Percentiles rank a stretch among this genome's conserved stretches.
These are phyloP conservation scores for Perithous albicinctus DNA, from an alignment of 2,888 invertebrate genomes.

Conservation along the genomic window DNA sequence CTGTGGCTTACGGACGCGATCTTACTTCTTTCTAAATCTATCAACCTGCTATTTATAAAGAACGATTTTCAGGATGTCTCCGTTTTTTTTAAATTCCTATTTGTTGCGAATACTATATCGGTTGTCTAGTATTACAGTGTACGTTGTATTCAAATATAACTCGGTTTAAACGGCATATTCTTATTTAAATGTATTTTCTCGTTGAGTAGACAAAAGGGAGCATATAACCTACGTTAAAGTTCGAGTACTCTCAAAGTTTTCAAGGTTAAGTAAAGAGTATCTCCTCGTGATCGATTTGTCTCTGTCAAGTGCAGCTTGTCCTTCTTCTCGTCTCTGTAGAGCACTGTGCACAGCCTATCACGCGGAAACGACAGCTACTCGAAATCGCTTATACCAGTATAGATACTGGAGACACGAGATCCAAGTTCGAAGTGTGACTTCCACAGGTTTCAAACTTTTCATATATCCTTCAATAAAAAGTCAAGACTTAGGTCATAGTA, in stretches of 20 bases:
- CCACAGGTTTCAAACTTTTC: background rate
- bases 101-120: background rate
- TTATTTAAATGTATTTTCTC: too few species aligned
- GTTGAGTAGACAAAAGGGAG: background rate
- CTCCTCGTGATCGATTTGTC: slow-evolving; percentile 35
- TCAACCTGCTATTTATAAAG: background rate
- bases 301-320: slow-evolving; percentile 33
- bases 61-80: background rate
- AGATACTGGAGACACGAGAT: background rate
- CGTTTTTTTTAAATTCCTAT: background rate
- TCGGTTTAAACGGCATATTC: too few species aligned
- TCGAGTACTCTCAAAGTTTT: slow-evolving; percentile 24
- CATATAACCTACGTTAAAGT: slow-evolving; percentile 5
- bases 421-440: slow-evolving; percentile 10
- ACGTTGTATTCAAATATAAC: background rate
- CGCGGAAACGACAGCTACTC: slow-evolving; percentile 30
- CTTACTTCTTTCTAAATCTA: background rate
- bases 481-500: background rate
- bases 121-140: background rate
- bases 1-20: background rate
- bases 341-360: background rate
- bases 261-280: slow-evolving; percentile 35
- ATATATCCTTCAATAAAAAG: slow-evolving; percentile 10
- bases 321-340: slow-evolving; percentile 20
- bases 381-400: slow-evolving; percentile 3